Evolutionary conservation across 2,888 invertebrate genomes (phyloP), one percentile per base, ranked within the genome.

Genomic region (Lottia gigantea): DNA sequence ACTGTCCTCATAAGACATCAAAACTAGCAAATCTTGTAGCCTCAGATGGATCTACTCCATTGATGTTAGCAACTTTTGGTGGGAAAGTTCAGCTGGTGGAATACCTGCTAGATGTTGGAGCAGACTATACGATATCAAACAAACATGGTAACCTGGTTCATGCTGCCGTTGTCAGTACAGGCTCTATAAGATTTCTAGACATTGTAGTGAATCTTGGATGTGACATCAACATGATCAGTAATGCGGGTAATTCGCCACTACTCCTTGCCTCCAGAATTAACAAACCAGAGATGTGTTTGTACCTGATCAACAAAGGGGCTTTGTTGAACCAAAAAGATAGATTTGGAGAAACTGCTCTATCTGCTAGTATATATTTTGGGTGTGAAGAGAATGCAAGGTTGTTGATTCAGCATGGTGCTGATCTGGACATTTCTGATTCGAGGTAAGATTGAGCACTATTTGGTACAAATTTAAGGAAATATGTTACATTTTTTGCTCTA

Each of bases 331-430:
- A 74, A 0, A 72, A 72, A 46, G 82, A 82, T 73, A 74, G 78
- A 61, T 77, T 71, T 72, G 78, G 79, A 12, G 80, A 82, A 63
- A 82, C 82, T 6, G 78, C 82, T 0, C 71, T 82, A 23, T 78
- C 80, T 2, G 76, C 76, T 23, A 78, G 79, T 62, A 75, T 80
- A 12, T 80, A 80, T 73, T 80, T 80, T 71, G 82, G 80, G 16
- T 76, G 75, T 71, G 78, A 79, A 68, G 74, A 76, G 12, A 80
- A 80, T 73, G 78, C 82, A n/a, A 72, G 74, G 26, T 63, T 72
- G 11, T 72, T 82, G 40, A 75, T 80, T 19, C 74, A 78, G 49
- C 76, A 78, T 67, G 80, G 82, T 4, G 80, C 82, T 25, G 71
- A 76, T 45, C 75, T 78, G 23, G 76, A 80, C 69, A 71, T 78